Evolutionary conservation across 2,888 invertebrate genomes (phyloP).

Genomic region (Dorcus hopei): DNA sequence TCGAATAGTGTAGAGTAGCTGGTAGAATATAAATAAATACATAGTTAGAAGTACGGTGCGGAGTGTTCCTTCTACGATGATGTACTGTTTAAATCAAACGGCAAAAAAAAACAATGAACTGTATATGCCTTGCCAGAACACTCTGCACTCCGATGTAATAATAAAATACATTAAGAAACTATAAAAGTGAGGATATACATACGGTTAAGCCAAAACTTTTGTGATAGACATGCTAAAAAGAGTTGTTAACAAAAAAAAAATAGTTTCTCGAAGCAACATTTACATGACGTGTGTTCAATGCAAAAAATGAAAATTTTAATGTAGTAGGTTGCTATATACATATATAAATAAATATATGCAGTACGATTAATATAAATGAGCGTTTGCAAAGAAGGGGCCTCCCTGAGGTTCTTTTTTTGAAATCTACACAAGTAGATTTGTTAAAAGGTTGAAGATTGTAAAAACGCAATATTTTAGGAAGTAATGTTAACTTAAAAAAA

Average conservation of each 20-base stretch:
- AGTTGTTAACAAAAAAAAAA: neutral
- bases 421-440: too few relatives aligned
- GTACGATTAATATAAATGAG: constrained; percentile 1
- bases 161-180: neutral
- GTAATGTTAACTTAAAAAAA: constrained; percentile 22
- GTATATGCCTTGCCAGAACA: constrained; percentile 3
- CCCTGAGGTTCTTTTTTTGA: too few relatives aligned
- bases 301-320: neutral
- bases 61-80: neutral
- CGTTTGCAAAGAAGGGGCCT: neutral
- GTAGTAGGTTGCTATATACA: constrained; percentile 1
- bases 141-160: neutral
- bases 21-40: neutral
- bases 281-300: constrained; percentile 1
- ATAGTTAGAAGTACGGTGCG: neutral
- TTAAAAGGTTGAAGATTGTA: constrained; percentile 3
- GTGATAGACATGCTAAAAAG: constrained; percentile 23
- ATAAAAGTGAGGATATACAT: constrained; percentile 14
- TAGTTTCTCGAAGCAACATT: constrained; percentile 1
- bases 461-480: constrained; percentile 21
- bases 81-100: neutral
- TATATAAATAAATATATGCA: constrained; percentile 1
- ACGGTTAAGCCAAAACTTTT: constrained; percentile 28
- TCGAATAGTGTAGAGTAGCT: constrained; percentile 5
- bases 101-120: neutral